Percentiles rank a stretch among this genome's conserved stretches.
These are phyloP conservation scores for Sardinella longiceps DNA, from an alignment of 2,797 vertebrate genomes.

Conservation along the genomic window DNA sequence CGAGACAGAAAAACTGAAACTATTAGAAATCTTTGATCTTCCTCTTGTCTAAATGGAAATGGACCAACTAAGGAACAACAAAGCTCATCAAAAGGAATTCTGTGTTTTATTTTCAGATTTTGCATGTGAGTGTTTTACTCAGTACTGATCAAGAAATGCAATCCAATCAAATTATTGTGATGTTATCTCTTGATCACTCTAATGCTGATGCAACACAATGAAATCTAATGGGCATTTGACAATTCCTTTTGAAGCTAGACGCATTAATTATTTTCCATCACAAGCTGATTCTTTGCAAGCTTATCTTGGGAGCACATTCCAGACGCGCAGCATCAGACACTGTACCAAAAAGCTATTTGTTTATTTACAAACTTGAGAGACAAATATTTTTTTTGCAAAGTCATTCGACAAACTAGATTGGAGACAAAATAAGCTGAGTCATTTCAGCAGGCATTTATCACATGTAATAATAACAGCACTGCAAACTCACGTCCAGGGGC, in stretches of 20 bases:
- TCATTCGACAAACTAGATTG: neutral
- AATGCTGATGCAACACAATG: constrained; percentile 1
- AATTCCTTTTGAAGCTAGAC: neutral
- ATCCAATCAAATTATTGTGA: neutral
- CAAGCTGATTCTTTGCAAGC: neutral
- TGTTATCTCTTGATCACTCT: neutral
- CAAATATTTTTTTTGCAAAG: neutral
- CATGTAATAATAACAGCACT: neutral
- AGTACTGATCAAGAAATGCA: constrained; percentile 5
- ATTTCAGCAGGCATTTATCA: neutral
- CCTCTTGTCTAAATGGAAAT: neutral
- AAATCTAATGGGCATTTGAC: constrained; percentile 4
- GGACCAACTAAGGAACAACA: neutral
- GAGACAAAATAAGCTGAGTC: neutral
- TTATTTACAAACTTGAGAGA: neutral
- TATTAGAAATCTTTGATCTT: neutral
- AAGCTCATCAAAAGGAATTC: neutral
- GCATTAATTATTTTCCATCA: neutral
- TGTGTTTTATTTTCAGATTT: neutral
- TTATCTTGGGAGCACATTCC: neutral
- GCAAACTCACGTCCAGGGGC: constrained; percentile 58
- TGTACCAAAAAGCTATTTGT: neutral
- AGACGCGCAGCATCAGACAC: neutral
- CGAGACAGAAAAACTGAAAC: neutral
- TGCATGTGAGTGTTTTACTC: neutral